These are phyloP conservation scores for Caradrina kadenii DNA, from an alignment of 2,888 invertebrate species.

Conservation along the genomic window DNA sequence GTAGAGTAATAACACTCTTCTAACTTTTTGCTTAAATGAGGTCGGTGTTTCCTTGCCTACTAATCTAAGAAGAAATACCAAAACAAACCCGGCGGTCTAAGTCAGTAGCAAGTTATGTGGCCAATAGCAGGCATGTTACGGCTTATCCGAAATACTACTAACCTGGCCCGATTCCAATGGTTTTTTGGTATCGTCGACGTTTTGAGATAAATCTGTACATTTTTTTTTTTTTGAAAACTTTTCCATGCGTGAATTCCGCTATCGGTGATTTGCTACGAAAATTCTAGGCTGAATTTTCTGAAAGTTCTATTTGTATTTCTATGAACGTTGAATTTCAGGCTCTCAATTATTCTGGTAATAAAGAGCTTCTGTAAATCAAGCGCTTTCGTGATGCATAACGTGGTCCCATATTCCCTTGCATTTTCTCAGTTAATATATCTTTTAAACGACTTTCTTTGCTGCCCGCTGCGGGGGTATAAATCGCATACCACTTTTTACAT, in stretches of 20 bases:
- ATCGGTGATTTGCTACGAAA: slow-evolving; percentile 30
- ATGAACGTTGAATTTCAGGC: slow-evolving; percentile 33
- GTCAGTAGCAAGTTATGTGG: slow-evolving; percentile 70
- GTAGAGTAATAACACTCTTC: not conserved
- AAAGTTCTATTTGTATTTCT: slow-evolving; percentile 20
- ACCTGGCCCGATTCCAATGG: slow-evolving; percentile 54
- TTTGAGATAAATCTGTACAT: slow-evolving; percentile 53
- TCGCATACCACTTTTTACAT: slow-evolving; percentile 67
- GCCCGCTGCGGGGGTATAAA: slow-evolving; percentile 71
- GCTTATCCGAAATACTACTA: slow-evolving; percentile 50
- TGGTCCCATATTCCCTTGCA: slow-evolving; percentile 74
- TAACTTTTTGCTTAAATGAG: too few species aligned
- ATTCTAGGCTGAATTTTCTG: slow-evolving; percentile 4
- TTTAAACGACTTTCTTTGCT: slow-evolving; percentile 78
- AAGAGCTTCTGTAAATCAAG: slow-evolving; percentile 69
- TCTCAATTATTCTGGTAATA: slow-evolving; percentile 59
- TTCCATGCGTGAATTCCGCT: slow-evolving; percentile 24
- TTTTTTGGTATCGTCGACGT: slow-evolving; percentile 38
- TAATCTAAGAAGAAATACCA: too few species aligned
- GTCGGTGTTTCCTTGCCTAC: too few species aligned
- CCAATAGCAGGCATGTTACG: slow-evolving; percentile 62
- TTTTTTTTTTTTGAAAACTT: slow-evolving; percentile 40
- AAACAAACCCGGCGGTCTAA: too few species aligned
- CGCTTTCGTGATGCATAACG: slow-evolving; percentile 70
- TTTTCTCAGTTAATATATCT: slow-evolving; percentile 82